phyloP scores from a whole-genome alignment of 1,140 invertebrate species.

The Teleogryllus occipitalis region DNA sequence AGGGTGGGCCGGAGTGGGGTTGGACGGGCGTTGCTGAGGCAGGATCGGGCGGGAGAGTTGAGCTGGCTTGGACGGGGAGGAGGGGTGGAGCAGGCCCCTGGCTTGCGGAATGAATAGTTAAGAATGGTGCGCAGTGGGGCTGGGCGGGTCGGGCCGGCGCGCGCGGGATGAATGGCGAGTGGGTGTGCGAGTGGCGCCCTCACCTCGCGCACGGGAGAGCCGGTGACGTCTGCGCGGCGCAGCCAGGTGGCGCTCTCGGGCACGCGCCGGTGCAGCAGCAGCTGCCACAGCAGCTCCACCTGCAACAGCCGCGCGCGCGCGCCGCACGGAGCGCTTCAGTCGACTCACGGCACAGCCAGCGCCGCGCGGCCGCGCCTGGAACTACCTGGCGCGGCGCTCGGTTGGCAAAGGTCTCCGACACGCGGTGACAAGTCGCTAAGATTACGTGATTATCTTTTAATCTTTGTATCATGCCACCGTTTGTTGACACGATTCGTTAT shows the following conservation, averaged over 20 bases:
- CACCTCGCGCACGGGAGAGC: conserved; percentile 32
- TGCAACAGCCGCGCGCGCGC: conserved; percentile 25
- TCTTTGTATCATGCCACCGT: too few species aligned
- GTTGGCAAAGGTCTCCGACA: too few species aligned
- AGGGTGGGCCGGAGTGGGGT: too few species aligned
- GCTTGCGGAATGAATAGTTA: not conserved
- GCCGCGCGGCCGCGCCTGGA: too few species aligned
- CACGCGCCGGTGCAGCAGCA: conserved; percentile 41
- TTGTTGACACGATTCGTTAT: too few species aligned
- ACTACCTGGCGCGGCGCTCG: too few species aligned
- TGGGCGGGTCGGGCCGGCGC: not conserved
- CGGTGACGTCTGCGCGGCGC: conserved; percentile 28
- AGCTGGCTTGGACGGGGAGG: too few species aligned
- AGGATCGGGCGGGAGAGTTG: too few species aligned
- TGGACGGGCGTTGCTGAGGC: too few species aligned
- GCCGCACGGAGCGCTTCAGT: not conserved
- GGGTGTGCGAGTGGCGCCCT: not conserved
- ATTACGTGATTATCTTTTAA: too few species aligned
- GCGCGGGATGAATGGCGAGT: not conserved
- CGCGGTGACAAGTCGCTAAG: too few species aligned
- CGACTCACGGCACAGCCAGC: not conserved
- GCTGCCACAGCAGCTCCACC: conserved; percentile 40
- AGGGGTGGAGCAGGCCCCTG: too few species aligned
- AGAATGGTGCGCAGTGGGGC: not conserved
- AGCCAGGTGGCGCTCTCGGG: conserved; percentile 37